phyloP scores from a whole-genome alignment of 2,888 invertebrate genomes.

The Uropetala carovei region DNA sequence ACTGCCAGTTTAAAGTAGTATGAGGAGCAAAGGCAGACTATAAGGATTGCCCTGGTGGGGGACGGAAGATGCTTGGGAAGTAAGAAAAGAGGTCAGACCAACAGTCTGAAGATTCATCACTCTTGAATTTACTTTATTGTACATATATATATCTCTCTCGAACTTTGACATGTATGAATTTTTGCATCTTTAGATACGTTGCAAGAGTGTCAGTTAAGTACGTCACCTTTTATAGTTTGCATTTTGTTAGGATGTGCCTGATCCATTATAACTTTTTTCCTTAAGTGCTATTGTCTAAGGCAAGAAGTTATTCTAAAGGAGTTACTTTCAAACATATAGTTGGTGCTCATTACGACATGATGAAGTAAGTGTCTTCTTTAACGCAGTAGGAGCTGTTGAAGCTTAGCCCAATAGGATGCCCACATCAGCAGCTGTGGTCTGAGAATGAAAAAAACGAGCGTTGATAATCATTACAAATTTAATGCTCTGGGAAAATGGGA shows the following conservation, averaged over 20 bases:
- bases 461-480: slow-evolving; percentile 41
- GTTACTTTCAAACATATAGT: slow-evolving; percentile 34
- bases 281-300: slow-evolving; percentile 9
- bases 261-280: background rate
- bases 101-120: slow-evolving; percentile 41
- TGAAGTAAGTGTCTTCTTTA: slow-evolving; percentile 38
- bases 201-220: background rate
- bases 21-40: slow-evolving; percentile 30
- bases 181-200: slow-evolving; percentile 52
- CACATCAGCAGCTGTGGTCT: slow-evolving; percentile 11
- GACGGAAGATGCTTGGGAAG: background rate
- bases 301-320: slow-evolving; percentile 24
- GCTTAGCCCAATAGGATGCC: slow-evolving; percentile 6
- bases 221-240: slow-evolving; percentile 42
- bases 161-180: background rate
- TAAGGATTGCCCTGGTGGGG: background rate
- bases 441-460: background rate
- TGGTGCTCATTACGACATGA: slow-evolving; percentile 8
- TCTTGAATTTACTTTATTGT: slow-evolving; percentile 32
- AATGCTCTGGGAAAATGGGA: slow-evolving; percentile 53
- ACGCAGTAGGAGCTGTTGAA: slow-evolving; percentile 14
- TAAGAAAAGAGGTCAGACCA: background rate
- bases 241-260: slow-evolving; percentile 40
- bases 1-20: slow-evolving; percentile 36
- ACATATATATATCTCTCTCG: slow-evolving; percentile 23